phyloP scores from a whole-genome alignment of 2,888 invertebrate genomes.

The Standfussiana lucernea region DNA sequence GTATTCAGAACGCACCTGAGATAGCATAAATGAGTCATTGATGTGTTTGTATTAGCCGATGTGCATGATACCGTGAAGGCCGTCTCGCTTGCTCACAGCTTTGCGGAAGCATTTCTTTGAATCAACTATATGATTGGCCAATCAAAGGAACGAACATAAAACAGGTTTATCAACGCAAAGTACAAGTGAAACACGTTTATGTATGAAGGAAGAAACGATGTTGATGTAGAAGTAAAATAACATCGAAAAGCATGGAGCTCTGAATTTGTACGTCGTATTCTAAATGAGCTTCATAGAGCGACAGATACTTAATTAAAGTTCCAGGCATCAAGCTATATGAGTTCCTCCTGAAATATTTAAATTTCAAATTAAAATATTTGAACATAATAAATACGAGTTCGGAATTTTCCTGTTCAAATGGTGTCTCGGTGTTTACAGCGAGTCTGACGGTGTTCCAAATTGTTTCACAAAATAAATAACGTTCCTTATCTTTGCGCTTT shows the following conservation, averaged over 20 bases:
- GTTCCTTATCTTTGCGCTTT: slow-evolving; percentile 73
- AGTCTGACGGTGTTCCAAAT: slow-evolving; percentile 66
- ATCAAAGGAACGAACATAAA: slow-evolving; percentile 24
- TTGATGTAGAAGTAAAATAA: not conserved
- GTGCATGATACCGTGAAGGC: slow-evolving; percentile 62
- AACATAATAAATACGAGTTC: slow-evolving; percentile 49
- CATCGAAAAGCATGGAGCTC: not conserved
- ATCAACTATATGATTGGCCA: slow-evolving; percentile 33
- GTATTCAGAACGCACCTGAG: slow-evolving; percentile 69
- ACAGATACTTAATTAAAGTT: slow-evolving; percentile 41
- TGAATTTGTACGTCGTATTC: not conserved
- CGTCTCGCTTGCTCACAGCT: slow-evolving; percentile 36
- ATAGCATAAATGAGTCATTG: slow-evolving; percentile 68
- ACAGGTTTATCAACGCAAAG: slow-evolving; percentile 6
- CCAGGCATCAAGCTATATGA: slow-evolving; percentile 28
- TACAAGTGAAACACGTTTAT: not conserved
- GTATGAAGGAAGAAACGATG: slow-evolving; percentile 1
- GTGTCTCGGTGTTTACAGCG: slow-evolving; percentile 48
- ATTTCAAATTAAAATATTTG: slow-evolving; percentile 61
- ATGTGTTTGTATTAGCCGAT: slow-evolving; percentile 63
- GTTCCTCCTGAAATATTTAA: slow-evolving; percentile 46
- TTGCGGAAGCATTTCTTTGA: slow-evolving; percentile 56
- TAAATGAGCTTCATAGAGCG: slow-evolving; percentile 11
- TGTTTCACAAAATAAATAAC: slow-evolving; percentile 77
- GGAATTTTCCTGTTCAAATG: slow-evolving; percentile 59